phyloP scores from a whole-genome alignment of 1,140 invertebrate species.

The Hylaeus volcanicus region DNA sequence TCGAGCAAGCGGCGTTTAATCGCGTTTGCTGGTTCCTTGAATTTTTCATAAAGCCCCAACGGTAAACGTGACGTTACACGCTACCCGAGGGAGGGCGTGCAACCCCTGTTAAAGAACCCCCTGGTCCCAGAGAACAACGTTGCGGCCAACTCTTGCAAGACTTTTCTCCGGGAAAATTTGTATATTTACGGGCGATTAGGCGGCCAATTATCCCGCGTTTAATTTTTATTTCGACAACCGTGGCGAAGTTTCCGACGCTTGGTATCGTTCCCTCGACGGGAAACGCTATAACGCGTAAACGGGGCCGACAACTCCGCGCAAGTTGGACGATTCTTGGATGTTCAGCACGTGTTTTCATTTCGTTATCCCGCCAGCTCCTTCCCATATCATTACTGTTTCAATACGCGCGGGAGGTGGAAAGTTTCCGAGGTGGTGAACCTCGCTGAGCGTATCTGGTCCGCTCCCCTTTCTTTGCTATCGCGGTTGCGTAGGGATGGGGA shows the following conservation, averaged over 20 bases:
- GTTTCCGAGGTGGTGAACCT: conserved; percentile 26
- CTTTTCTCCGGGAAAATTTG: not conserved
- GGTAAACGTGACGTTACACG: not conserved
- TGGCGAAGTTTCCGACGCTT: conserved; percentile 9
- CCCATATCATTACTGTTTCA: conserved; percentile 64
- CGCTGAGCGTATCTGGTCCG: conserved; percentile 17
- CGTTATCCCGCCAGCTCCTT: conserved; percentile 41
- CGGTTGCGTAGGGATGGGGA: not conserved
- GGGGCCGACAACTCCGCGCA: conserved; percentile 32
- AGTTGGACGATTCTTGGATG: conserved; percentile 46
- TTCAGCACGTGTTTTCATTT: conserved; percentile 62
- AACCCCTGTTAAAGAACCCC: not conserved
- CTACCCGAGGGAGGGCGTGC: not conserved
- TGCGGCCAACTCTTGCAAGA: not conserved
- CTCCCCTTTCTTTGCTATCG: not conserved
- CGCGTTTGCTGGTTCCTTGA: not conserved
- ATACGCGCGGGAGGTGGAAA: conserved; percentile 56
- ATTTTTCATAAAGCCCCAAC: not conserved
- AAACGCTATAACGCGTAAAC: conserved; percentile 53
- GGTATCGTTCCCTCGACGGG: conserved; percentile 34
- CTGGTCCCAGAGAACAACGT: not conserved
- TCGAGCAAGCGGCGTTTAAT: not conserved
- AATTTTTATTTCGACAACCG: conserved; percentile 24
- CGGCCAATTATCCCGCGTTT: conserved; percentile 13
- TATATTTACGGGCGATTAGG: conserved; percentile 17